Conservation (phyloP, 2,888 invertebrate genomes). For the Pyrocoelia pectoralis region DNA sequence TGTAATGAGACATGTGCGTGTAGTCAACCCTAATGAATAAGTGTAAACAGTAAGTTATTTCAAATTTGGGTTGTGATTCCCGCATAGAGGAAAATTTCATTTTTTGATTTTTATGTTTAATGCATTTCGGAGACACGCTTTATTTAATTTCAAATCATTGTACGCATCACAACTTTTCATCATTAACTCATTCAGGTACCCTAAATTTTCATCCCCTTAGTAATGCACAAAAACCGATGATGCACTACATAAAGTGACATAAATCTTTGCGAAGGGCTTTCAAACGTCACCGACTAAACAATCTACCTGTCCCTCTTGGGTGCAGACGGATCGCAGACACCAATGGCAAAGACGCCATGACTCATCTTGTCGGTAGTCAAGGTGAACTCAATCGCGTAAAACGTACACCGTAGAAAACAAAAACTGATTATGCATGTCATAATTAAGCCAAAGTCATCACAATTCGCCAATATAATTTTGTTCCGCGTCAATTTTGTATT, state of each 20-base stretch:
- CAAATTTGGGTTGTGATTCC: conserved; percentile 36
- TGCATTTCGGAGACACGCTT: conserved; percentile 25
- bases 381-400: conserved; percentile 43
- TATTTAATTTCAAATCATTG: neutral
- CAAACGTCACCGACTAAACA: neutral
- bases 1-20: conserved; percentile 45
- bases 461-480: neutral
- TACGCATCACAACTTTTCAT: neutral
- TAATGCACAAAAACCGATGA: neutral
- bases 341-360: conserved; percentile 38
- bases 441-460: neutral
- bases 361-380: conserved; percentile 52
- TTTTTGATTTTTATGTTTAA: conserved; percentile 22
- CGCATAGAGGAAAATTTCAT: conserved; percentile 21
- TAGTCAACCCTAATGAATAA: conserved; percentile 41
- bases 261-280: conserved; percentile 3
- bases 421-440: neutral
- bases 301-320: conserved; percentile 34
- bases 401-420: neutral
- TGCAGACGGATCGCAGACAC: conserved; percentile 41
- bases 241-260: neutral
- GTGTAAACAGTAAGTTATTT: conserved; percentile 37
- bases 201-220: neutral
- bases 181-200: neutral
- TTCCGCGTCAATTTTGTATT: neutral